These are phyloP conservation scores for Pseudorhiza aurosa DNA, from an alignment of 30 jellyfish, hydroid and myxozoan species.

Conservation along the genomic window DNA sequence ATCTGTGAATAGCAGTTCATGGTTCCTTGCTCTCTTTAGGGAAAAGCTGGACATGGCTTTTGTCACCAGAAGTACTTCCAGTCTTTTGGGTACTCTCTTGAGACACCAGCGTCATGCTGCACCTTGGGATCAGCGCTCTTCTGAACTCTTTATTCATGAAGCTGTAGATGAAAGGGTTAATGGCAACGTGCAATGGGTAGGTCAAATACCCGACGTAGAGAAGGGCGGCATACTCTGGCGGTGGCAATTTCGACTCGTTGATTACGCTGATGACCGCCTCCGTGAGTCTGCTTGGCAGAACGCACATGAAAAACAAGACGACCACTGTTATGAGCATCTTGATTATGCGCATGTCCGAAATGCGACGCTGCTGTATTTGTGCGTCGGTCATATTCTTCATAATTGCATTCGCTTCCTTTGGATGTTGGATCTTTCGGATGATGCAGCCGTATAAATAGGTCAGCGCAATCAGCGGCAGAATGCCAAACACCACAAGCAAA, in stretches of 20 bases:
- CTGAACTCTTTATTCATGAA: conserved; percentile 12
- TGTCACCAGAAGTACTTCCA: too few relatives aligned
- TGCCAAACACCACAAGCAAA: neutral
- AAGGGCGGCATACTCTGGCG: neutral
- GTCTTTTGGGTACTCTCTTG: too few relatives aligned
- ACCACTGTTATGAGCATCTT: neutral
- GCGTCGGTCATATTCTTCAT: neutral
- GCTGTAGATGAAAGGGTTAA: conserved; percentile 27
- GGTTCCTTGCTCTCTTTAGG: too few relatives aligned
- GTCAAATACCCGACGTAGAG: neutral
- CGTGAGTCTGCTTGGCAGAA: conserved; percentile 2
- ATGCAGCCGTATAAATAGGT: conserved; percentile 4
- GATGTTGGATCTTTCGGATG: neutral
- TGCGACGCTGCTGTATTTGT: neutral
- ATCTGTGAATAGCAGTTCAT: too few relatives aligned
- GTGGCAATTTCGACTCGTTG: neutral
- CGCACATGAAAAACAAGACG: conserved; percentile 1
- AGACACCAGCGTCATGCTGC: neutral
- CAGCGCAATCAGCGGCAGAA: conserved; percentile 1
- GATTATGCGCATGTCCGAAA: conserved; percentile 13
- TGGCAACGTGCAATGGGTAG: conserved; percentile 16
- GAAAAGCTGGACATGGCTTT: too few relatives aligned
- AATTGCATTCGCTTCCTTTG: conserved; percentile 2
- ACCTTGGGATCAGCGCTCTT: neutral
- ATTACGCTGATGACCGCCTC: neutral